Evolutionary conservation across 2,888 invertebrate species (phyloP).

Genomic region (Lepidochrysops patricia): DNA sequence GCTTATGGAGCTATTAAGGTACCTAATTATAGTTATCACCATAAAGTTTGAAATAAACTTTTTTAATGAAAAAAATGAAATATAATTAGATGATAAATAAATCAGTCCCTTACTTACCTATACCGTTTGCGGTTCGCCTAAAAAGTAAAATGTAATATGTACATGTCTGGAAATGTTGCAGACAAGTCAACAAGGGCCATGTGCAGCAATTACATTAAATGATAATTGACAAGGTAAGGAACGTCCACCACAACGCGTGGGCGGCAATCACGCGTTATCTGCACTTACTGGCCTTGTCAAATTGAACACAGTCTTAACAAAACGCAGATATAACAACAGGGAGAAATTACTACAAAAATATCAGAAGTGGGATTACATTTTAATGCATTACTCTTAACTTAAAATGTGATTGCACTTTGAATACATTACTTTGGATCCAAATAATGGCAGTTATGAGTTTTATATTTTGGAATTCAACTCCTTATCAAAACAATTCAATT

Average conservation of each 20-base stretch:
- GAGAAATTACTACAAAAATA: background rate
- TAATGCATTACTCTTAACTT: too few relatives aligned
- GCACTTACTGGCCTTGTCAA: slow-evolving; percentile 34
- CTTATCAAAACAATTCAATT: background rate
- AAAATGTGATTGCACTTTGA: too few relatives aligned
- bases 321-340: background rate
- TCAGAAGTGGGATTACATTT: background rate
- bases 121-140: too few relatives aligned
- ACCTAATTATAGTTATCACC: too few relatives aligned
- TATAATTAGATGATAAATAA: too few relatives aligned
- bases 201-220: slow-evolving; percentile 31
- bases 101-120: too few relatives aligned
- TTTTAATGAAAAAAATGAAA: too few relatives aligned
- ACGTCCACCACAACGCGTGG: slow-evolving; percentile 44
- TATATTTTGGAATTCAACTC: background rate
- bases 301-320: slow-evolving; percentile 26
- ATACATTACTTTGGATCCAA: too few relatives aligned
- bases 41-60: too few relatives aligned
- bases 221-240: slow-evolving; percentile 50
- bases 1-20: too few relatives aligned
- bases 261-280: slow-evolving; percentile 53
- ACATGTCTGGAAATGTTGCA: too few relatives aligned
- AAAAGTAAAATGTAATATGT: too few relatives aligned
- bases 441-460: background rate
- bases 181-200: background rate